phyloP scores from a whole-genome alignment of 2,888 invertebrate genomes.

The Alviniconcha strummeri region DNA sequence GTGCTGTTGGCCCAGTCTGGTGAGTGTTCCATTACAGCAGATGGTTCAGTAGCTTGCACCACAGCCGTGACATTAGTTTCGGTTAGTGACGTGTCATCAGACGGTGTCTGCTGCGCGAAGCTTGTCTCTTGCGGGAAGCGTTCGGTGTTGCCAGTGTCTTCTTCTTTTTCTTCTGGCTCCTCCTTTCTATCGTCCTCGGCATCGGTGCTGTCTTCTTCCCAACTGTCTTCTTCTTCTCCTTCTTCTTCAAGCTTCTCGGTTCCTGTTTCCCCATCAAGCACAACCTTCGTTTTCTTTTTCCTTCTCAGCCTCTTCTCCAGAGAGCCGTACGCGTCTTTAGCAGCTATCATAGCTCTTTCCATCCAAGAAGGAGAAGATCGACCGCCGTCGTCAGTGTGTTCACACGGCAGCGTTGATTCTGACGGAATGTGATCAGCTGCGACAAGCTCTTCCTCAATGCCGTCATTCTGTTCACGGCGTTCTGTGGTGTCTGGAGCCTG shows the following conservation, averaged over 20 bases:
- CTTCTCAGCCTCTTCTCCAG: conserved; percentile 12
- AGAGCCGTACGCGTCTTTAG: conserved; percentile 7
- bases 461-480: too few relatives aligned
- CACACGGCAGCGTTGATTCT: not conserved
- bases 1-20: too few relatives aligned
- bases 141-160: not conserved
- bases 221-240: not conserved
- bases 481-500: too few relatives aligned
- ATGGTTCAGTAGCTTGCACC: too few relatives aligned
- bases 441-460: too few relatives aligned
- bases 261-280: not conserved
- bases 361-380: conserved; percentile 20
- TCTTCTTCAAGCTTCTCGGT: not conserved
- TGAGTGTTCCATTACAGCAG: too few relatives aligned
- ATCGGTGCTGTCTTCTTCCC: not conserved
- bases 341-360: conserved; percentile 1
- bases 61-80: too few relatives aligned
- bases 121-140: too few relatives aligned
- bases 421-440: not conserved
- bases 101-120: too few relatives aligned
- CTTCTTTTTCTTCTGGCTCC: not conserved
- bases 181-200: not conserved
- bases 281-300: not conserved
- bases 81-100: too few relatives aligned
- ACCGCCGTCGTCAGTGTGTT: not conserved